phyloP scores from a whole-genome alignment of 2,797 vertebrate species.

The Anguilla marmorata region DNA sequence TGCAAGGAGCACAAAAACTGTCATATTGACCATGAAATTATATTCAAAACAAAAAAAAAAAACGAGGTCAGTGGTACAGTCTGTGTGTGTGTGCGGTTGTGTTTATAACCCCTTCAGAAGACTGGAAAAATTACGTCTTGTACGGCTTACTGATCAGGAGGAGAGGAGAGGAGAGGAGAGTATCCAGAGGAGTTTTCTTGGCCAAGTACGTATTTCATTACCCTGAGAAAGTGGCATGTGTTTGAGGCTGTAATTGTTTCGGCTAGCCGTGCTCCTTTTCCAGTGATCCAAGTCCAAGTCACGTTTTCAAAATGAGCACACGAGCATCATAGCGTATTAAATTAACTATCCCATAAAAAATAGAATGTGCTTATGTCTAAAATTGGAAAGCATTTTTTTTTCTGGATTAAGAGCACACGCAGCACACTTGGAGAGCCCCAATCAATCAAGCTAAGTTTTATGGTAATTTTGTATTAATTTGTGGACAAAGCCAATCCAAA shows the following conservation, averaged over 20 bases:
- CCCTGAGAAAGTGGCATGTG: background rate
- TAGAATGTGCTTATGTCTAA: background rate
- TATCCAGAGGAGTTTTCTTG: conserved; percentile 23
- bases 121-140: background rate
- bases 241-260: background rate
- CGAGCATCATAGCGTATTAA: background rate
- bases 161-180: conserved; percentile 1
- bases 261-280: background rate
- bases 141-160: background rate
- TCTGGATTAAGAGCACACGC: background rate
- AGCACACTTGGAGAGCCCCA: background rate
- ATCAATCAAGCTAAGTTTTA: background rate
- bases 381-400: background rate
- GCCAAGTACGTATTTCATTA: background rate
- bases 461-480: background rate
- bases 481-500: background rate
- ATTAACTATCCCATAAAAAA: background rate
- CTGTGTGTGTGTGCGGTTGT: conserved; percentile 21
- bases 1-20: background rate
- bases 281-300: background rate
- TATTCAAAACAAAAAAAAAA: conserved; percentile 42
- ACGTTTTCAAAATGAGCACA: background rate
- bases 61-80: conserved; percentile 27
- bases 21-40: conserved; percentile 47
- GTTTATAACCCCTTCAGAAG: conserved; percentile 33